Evolutionary conservation across 35 echinoderm and acorn worm genomes (phyloP).

Genomic region (Stichopus chloronotus): DNA sequence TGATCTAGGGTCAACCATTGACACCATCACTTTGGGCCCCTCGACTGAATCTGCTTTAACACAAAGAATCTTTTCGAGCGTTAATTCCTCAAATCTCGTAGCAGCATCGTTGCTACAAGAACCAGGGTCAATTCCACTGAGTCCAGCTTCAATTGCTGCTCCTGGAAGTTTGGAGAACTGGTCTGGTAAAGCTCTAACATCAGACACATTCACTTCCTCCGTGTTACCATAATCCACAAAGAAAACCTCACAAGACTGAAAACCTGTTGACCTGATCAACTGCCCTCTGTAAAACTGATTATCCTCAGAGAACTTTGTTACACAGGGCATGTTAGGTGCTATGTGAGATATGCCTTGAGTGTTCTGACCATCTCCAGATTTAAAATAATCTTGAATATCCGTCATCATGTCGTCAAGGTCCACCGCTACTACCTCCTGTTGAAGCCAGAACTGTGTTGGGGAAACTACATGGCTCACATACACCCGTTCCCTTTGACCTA

Average conservation of each 20-base stretch:
- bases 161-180: constrained; percentile 73
- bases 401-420: constrained; percentile 87
- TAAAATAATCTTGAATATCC: constrained; percentile 57
- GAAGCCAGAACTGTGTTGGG: constrained; percentile 79
- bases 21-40: constrained; percentile 66
- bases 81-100: constrained; percentile 76
- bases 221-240: constrained; percentile 93
- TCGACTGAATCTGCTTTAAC: constrained; percentile 66
- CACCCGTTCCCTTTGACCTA: constrained; percentile 68
- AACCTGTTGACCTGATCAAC: constrained; percentile 50
- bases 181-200: constrained; percentile 49
- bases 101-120: constrained; percentile 55
- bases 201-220: constrained; percentile 52
- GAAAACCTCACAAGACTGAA: constrained; percentile 64
- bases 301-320: constrained; percentile 84
- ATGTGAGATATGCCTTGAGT: neutral
- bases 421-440: constrained; percentile 64
- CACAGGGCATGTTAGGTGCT: constrained; percentile 66
- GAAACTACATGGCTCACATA: constrained; percentile 72
- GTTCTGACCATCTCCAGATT: neutral
- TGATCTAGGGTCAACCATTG: constrained; percentile 79
- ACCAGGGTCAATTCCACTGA: constrained; percentile 70
- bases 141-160: constrained; percentile 72
- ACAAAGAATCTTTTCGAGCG: constrained; percentile 71
- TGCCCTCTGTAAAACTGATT: constrained; percentile 66